phyloP scores from a whole-genome alignment of 2,113 vertebrate genomes.

The Notechis scutatus region DNA sequence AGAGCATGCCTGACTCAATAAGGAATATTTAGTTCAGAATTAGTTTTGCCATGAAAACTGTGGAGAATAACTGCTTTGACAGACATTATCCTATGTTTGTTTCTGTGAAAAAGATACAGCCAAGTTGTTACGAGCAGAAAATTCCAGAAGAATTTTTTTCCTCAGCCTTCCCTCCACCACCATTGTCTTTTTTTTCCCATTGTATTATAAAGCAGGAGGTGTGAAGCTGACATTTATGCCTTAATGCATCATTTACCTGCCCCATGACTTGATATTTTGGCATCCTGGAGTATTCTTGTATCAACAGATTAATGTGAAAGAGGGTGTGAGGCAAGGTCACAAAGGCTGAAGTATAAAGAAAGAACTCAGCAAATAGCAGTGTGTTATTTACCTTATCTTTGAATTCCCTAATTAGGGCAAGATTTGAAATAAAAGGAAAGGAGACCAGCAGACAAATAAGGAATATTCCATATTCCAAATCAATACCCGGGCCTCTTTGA shows the following conservation, averaged over 20 bases:
- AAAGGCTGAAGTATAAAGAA: constrained; percentile 6
- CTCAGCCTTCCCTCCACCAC: not conserved
- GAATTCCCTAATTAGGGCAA: constrained; percentile 2
- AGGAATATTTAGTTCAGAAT: not conserved
- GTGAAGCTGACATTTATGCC: not conserved
- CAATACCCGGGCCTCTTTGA: not conserved
- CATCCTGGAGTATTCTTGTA: not conserved
- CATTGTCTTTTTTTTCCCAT: not conserved
- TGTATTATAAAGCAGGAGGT: not conserved
- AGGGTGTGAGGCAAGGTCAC: constrained; percentile 6
- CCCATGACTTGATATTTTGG: not conserved
- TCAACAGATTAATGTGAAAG: constrained; percentile 17
- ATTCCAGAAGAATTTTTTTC: not conserved
- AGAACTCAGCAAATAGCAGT: not conserved
- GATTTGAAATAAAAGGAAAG: constrained; percentile 3
- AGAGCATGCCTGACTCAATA: not conserved
- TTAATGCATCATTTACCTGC: not conserved
- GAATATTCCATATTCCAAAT: not conserved
- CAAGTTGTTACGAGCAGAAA: not conserved
- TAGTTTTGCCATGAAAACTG: not conserved
- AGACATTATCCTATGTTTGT: not conserved
- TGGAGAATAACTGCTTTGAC: not conserved
- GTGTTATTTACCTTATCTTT: not conserved
- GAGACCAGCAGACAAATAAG: not conserved
- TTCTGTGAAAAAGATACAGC: not conserved